Evolutionary conservation across 2,888 invertebrate species (phyloP).

Genomic region (Hymenopus coronatus): DNA sequence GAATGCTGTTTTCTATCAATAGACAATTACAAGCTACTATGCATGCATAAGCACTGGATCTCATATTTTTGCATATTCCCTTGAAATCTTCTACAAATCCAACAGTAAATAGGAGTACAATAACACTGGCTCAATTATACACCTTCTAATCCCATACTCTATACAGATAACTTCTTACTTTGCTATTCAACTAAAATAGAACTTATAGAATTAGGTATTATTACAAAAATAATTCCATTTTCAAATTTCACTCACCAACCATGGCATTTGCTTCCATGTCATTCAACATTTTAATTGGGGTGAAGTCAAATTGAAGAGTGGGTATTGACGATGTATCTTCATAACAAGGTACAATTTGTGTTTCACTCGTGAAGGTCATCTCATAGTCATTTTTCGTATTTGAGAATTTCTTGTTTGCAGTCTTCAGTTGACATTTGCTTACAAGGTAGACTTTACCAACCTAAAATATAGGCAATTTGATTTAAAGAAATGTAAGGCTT

Average conservation of each 20-base stretch:
- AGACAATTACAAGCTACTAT: too few species aligned
- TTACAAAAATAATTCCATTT: neutral
- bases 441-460: conserved; percentile 84
- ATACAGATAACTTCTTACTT: too few species aligned
- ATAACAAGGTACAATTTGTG: conserved; percentile 53
- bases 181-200: too few species aligned
- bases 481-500: too few species aligned
- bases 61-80: too few species aligned
- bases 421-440: conserved; percentile 79
- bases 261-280: conserved; percentile 62
- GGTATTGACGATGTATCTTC: conserved; percentile 67
- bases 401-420: conserved; percentile 88
- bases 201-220: too few species aligned
- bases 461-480: conserved; percentile 46
- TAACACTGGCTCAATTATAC: too few species aligned
- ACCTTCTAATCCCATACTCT: too few species aligned
- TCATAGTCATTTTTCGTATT: conserved; percentile 92
- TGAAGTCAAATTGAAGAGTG: conserved; percentile 71
- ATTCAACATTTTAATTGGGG: conserved; percentile 70
- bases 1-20: too few species aligned
- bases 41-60: too few species aligned
- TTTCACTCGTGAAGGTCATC: conserved; percentile 80
- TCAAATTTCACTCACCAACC: conserved; percentile 59
- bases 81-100: too few species aligned
- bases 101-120: too few species aligned